These are phyloP conservation scores for Chrysolina oricalcia DNA, from an alignment of 2,888 invertebrate species.

Conservation along the genomic window DNA sequence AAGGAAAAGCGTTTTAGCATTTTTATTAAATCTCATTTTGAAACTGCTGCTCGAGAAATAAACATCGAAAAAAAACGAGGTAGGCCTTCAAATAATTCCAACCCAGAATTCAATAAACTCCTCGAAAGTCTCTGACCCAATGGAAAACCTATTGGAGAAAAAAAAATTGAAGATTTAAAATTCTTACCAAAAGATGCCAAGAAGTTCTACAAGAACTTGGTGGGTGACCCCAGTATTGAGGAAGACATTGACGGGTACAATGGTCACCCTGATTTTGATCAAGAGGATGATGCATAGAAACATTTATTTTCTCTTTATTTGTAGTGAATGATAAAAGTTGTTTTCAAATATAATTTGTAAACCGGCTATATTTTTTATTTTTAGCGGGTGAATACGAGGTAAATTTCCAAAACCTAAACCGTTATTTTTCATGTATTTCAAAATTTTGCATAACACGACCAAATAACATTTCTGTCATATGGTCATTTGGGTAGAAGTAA, in stretches of 20 bases:
- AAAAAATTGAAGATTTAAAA: slow-evolving; percentile 21
- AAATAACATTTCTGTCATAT: slow-evolving; percentile 13
- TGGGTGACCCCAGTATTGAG: slow-evolving; percentile 35
- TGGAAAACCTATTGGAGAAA: slow-evolving; percentile 28
- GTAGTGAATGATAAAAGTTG: slow-evolving; percentile 3
- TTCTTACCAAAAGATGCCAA: slow-evolving; percentile 38
- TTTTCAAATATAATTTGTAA: slow-evolving; percentile 17
- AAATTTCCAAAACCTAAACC: slow-evolving; percentile 18
- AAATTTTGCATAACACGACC: slow-evolving; percentile 12
- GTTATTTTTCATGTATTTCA: slow-evolving; percentile 14
- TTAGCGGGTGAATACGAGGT: slow-evolving; percentile 4
- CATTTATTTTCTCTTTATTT: slow-evolving; percentile 1
- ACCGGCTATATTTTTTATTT: slow-evolving; percentile 14
- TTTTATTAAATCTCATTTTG: slow-evolving; percentile 31
- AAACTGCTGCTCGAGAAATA: slow-evolving; percentile 29
- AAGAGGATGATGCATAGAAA: slow-evolving; percentile 11
- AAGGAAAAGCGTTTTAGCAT: slow-evolving; percentile 30
- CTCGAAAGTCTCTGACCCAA: slow-evolving; percentile 16
- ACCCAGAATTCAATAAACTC: slow-evolving; percentile 11
- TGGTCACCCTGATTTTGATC: slow-evolving; percentile 36
- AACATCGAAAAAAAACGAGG: slow-evolving; percentile 30
- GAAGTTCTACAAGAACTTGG: slow-evolving; percentile 30
- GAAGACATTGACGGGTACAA: slow-evolving; percentile 37
- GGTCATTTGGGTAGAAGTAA: slow-evolving; percentile 22
- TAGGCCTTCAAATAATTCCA: slow-evolving; percentile 18